Conservation (phyloP, 1,140 invertebrate genomes). For the Coenobita brevimanus region DNA sequence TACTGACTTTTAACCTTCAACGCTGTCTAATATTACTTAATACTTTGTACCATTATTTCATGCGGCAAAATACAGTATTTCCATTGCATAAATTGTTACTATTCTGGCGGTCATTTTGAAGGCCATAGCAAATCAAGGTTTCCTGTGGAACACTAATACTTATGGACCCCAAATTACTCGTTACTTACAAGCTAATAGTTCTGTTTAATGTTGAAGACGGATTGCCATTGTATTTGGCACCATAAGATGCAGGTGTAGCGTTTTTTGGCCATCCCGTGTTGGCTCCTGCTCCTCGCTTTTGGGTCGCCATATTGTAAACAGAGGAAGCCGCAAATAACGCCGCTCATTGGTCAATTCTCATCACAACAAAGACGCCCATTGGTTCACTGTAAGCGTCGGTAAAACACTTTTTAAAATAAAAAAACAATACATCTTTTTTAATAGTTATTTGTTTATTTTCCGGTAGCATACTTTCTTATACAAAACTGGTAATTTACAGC, state of each 20-base stretch:
- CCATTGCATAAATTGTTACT: neutral
- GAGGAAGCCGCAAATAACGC: neutral
- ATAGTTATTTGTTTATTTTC: no score
- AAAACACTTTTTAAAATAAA: neutral
- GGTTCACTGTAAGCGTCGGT: neutral
- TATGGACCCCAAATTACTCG: neutral
- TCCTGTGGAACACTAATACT: neutral
- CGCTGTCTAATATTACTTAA: no score
- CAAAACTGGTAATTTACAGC: no score
- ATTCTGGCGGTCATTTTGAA: slow-evolving; percentile 37
- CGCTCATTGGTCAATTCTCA: slow-evolving; percentile 1
- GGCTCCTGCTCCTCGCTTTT: slow-evolving; percentile 47
- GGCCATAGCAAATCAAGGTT: neutral
- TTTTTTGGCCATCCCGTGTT: slow-evolving; percentile 56
- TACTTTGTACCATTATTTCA: no score
- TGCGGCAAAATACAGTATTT: no score
- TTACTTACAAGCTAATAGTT: slow-evolving; percentile 45
- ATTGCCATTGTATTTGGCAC: slow-evolving; percentile 48
- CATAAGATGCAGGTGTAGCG: slow-evolving; percentile 45
- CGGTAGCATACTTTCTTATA: no score
- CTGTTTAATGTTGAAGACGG: slow-evolving; percentile 30
- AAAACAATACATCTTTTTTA: no score
- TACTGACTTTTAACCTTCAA: no score
- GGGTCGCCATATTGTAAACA: slow-evolving; percentile 59
- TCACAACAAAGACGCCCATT: neutral